Evolutionary conservation across 2,113 vertebrate genomes (phyloP).

Genomic region (Upupa epops): DNA sequence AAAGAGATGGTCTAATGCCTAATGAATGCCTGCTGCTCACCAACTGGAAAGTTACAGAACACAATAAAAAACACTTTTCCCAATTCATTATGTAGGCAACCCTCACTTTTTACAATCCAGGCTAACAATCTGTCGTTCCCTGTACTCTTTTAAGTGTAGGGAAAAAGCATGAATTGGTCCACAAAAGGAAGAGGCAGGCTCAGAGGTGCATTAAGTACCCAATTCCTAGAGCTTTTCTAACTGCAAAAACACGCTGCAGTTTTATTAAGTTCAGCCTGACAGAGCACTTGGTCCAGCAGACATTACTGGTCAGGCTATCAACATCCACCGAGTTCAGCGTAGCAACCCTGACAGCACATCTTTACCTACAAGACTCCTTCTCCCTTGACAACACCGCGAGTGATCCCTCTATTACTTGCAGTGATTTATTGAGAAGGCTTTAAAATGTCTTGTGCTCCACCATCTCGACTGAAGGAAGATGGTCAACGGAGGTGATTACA

Average conservation of each 20-base stretch:
- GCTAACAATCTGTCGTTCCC: neutral
- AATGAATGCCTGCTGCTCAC: neutral
- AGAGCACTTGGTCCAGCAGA: neutral
- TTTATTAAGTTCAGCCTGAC: slow-evolving; percentile 26
- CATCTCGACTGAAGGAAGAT: slow-evolving; percentile 60
- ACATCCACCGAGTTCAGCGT: neutral
- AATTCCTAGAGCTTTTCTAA: slow-evolving; percentile 14
- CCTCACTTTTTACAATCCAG: slow-evolving; percentile 3
- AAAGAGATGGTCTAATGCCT: neutral
- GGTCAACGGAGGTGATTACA: slow-evolving; percentile 69
- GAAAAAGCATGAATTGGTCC: slow-evolving; percentile 33
- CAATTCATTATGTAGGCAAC: slow-evolving; percentile 34
- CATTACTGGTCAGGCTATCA: neutral
- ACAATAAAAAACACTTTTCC: slow-evolving; percentile 11
- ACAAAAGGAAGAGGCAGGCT: slow-evolving; percentile 49
- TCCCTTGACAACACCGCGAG: slow-evolving; percentile 54
- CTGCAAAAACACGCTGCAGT: slow-evolving; percentile 12
- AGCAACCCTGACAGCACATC: slow-evolving; percentile 7
- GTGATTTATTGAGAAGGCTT: slow-evolving; percentile 63
- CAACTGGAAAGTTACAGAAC: neutral
- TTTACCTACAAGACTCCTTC: slow-evolving; percentile 30
- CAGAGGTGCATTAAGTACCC: slow-evolving; percentile 33
- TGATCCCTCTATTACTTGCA: slow-evolving; percentile 62
- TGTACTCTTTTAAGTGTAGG: neutral
- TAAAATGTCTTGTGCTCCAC: slow-evolving; percentile 56